Percentiles rank a stretch among this genome's conserved stretches.
These are phyloP conservation scores for Ploceus nigricollis DNA, from an alignment of 2,113 vertebrate species.

Conservation along the genomic window DNA sequence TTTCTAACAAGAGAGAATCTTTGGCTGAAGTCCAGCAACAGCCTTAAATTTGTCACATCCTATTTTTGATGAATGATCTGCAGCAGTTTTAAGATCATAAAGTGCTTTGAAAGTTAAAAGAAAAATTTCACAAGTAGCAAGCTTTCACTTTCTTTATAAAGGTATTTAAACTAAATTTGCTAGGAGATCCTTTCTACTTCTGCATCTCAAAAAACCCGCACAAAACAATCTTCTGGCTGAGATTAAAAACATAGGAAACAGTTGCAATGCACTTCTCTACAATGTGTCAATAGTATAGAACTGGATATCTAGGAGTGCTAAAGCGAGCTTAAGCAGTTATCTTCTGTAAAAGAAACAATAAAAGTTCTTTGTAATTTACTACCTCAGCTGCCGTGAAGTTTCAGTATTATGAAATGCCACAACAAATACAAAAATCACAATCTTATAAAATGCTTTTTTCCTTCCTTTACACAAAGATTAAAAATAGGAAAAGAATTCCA, in stretches of 20 bases:
- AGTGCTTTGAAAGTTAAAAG: constrained; percentile 3
- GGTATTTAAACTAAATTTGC: neutral
- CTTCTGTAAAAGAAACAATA: neutral
- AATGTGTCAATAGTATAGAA: neutral
- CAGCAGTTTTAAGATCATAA: constrained; percentile 18
- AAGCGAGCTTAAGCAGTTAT: neutral
- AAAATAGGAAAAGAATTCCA: neutral
- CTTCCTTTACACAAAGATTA: neutral
- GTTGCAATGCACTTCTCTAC: neutral
- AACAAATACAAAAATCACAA: neutral
- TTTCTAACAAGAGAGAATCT: constrained; percentile 27
- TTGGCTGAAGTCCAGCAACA: constrained; percentile 29
- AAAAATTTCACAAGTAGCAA: neutral
- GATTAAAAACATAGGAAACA: neutral
- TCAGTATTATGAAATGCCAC: neutral
- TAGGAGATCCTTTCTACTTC: neutral
- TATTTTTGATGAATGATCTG: neutral
- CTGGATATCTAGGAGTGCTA: neutral
- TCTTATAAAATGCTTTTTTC: neutral
- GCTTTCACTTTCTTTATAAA: neutral
- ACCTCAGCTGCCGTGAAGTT: neutral
- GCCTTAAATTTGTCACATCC: neutral
- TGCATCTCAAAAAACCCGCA: neutral
- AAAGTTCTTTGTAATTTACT: neutral
- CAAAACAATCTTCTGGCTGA: neutral